Evolutionary conservation across 2,797 vertebrate species (phyloP).

Genomic region (Hippocampus kuda): DNA sequence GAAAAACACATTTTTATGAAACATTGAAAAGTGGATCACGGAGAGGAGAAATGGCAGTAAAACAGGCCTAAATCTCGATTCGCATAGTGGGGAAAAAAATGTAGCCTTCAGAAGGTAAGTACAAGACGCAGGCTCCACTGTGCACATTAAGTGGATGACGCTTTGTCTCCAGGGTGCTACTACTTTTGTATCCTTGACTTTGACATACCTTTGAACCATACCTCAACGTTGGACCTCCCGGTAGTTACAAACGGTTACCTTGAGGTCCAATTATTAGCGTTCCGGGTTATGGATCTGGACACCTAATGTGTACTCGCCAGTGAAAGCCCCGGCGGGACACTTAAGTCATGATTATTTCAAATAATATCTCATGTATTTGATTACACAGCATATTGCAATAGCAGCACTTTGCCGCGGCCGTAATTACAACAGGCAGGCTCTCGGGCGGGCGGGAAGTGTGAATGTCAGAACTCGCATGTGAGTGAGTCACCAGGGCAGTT

Average conservation of each 20-base stretch:
- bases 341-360: not conserved
- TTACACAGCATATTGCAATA: not conserved
- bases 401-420: not conserved
- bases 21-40: not conserved
- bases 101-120: not conserved
- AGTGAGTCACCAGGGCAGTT: conserved; percentile 31
- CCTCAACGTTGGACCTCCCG: not conserved
- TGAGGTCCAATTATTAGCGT: not conserved
- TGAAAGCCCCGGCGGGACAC: not conserved
- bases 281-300: not conserved
- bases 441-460: conserved; percentile 37
- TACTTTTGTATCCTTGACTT: conserved; percentile 2
- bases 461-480: conserved; percentile 34
- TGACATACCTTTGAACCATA: conserved; percentile 1
- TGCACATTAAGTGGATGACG: not conserved
- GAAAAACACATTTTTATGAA: not conserved
- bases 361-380: not conserved
- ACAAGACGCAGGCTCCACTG: not conserved
- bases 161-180: not conserved
- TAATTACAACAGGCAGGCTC: conserved; percentile 14
- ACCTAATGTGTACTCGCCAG: not conserved
- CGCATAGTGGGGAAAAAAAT: not conserved
- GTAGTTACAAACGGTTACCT: not conserved
- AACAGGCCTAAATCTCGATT: not conserved
- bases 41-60: not conserved